A percentile compares a stretch with the other conserved stretches of the same genome.
phyloP scores from a whole-genome alignment of 2,888 invertebrate species.

The Coleophora deauratella region DNA sequence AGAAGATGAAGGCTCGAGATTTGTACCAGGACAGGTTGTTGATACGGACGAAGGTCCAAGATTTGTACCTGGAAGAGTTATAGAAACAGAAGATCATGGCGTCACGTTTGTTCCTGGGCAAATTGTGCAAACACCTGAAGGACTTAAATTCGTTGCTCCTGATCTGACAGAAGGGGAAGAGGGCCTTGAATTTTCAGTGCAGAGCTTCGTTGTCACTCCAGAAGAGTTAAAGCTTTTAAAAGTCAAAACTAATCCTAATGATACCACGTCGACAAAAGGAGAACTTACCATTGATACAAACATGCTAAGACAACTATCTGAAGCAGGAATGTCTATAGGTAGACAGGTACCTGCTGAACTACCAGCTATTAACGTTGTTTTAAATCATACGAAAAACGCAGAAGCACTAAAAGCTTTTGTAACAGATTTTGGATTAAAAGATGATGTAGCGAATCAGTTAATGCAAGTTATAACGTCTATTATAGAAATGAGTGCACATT shows the following conservation, averaged over 20 bases:
- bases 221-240: slow-evolving; percentile 65
- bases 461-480: slow-evolving; percentile 67
- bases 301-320: slow-evolving; percentile 78
- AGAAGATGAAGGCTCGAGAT: slow-evolving; percentile 74
- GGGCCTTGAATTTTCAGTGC: slow-evolving; percentile 80
- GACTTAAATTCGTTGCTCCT: slow-evolving; percentile 80
- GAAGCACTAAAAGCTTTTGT: slow-evolving; percentile 65
- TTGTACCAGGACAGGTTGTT: slow-evolving; percentile 81
- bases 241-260: slow-evolving; percentile 67
- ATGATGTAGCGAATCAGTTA: slow-evolving; percentile 67
- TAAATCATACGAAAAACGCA: slow-evolving; percentile 65
- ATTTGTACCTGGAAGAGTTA: slow-evolving; percentile 82
- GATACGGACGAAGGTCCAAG: slow-evolving; percentile 80
- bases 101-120: slow-evolving; percentile 86
- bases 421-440: slow-evolving; percentile 64
- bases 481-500: slow-evolving; percentile 66
- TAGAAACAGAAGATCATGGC: slow-evolving; percentile 80
- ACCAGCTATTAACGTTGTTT: slow-evolving; percentile 75
- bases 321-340: slow-evolving; percentile 80
- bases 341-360: slow-evolving; percentile 76
- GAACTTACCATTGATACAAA: slow-evolving; percentile 78
- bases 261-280: slow-evolving; percentile 68
- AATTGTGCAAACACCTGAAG: slow-evolving; percentile 82
- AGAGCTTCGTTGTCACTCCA: slow-evolving; percentile 76
- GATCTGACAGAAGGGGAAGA: slow-evolving; percentile 79